A percentile compares a stretch with the other conserved stretches of the same genome.
phyloP scores from a whole-genome alignment of 92 coral and sea anemone genomes.

The Hydrozoanthus gracilis region DNA sequence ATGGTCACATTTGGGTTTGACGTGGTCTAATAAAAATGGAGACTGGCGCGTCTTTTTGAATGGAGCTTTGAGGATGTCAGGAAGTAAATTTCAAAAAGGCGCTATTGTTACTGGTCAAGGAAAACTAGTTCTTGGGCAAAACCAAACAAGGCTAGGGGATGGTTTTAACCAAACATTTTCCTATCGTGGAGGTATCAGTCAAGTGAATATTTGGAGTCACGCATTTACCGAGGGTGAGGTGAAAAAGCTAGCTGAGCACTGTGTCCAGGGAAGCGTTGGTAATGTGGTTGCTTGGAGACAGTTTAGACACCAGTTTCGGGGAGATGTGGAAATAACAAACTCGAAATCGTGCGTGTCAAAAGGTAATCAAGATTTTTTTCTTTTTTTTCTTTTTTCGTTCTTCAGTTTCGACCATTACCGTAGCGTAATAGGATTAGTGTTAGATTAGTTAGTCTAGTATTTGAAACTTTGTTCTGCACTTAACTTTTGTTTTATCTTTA shows the following conservation, averaged over 20 bases:
- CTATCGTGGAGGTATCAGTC: constrained; percentile 19
- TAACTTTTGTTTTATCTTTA: too few relatives aligned
- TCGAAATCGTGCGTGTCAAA: neutral
- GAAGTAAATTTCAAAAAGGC: neutral
- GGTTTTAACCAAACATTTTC: neutral
- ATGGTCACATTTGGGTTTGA: constrained; percentile 21
- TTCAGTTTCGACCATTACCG: too few relatives aligned
- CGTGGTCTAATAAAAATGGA: neutral
- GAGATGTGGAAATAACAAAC: neutral
- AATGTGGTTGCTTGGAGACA: constrained; percentile 14
- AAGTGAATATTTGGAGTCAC: constrained; percentile 7
- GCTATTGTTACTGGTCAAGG: constrained; percentile 1
- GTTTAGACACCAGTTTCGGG: constrained; percentile 28
- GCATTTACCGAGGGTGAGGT: neutral
- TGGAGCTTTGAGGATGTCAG: constrained; percentile 21
- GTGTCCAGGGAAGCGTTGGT: constrained; percentile 18
- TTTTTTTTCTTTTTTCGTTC: neutral
- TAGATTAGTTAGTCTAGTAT: too few relatives aligned
- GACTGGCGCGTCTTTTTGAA: constrained; percentile 14
- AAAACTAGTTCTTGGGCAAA: constrained; percentile 10
- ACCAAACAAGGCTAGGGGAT: constrained; percentile 14
- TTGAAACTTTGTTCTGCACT: too few relatives aligned
- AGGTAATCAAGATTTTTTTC: neutral
- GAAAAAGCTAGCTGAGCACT: neutral
- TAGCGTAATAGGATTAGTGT: too few relatives aligned